Base-by-base conservation (phyloP, 2,888 invertebrate genomes). In the Sesamia inferens region DNA sequence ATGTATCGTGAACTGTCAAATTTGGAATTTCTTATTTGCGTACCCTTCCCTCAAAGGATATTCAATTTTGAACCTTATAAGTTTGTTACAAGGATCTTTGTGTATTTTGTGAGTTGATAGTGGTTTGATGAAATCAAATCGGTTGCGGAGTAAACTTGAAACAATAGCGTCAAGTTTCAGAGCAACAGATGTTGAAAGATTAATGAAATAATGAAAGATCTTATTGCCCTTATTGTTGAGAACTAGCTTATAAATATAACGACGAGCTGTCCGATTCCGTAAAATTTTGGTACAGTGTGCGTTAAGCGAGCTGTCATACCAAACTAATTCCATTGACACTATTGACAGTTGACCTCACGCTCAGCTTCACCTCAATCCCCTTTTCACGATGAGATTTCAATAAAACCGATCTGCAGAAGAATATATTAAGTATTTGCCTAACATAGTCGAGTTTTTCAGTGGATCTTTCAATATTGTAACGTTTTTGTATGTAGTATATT, bases 151-250 rank as follows among this genome's bases (percentile, higher is more conserved):
- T 88, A 90, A 92, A 93, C 90, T 93, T 92, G 86, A 90, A 91
- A 91, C 92, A 92, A 91, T 87, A 90, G 90, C 91, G 89, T 91
- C 90, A 91, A 93, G 91, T 93, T 93, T 91, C 88, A 88, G 88
- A 92, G 93, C 91, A 93, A 91, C 93, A 94, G 93, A 93, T 94
- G 93, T 89, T 92, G 88, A 85, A 88, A 89, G 89, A 87, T 81
- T 93, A 93, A 93, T 93, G 91, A 93, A 93, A 93, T 91, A 89
- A 90, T 87, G 86, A 88, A 85, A 81, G 76, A 79, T 82, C 63
- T 71, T 47, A 73, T 39, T 67, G 71, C 57, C 70, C 70, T 66
- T 70, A 63, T 69, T 78, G 68, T 76, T 76, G 47, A 10, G 39
- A 76, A 75, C 66, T 68, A 74, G 47, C 61, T 51, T 71, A 74